Evolutionary conservation across 2,113 vertebrate species (phyloP).

Genomic region (Plestiodon gilberti): DNA sequence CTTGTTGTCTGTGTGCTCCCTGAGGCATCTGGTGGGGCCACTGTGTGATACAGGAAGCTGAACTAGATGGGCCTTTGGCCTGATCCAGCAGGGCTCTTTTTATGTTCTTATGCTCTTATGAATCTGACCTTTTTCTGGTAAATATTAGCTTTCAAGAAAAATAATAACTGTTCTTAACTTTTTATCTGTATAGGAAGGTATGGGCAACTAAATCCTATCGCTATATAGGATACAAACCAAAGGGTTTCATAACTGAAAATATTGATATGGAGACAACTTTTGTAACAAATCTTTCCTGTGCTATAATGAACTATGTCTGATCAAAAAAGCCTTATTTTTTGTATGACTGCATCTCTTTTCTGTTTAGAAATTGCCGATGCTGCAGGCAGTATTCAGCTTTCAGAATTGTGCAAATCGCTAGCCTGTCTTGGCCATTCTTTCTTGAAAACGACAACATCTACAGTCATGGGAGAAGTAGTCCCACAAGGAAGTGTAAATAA

Average conservation of each 20-base stretch:
- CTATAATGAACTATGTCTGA: constrained; percentile 17
- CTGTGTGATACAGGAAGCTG: too few species aligned
- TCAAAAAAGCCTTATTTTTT: constrained; percentile 42
- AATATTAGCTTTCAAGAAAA: constrained; percentile 59
- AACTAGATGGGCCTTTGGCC: too few species aligned
- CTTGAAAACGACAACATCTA: background rate
- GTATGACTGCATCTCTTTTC: background rate
- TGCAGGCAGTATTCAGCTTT: background rate
- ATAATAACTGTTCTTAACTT: constrained; percentile 43
- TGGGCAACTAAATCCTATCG: constrained; percentile 51
- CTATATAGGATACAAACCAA: background rate
- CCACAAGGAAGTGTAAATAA: constrained; percentile 22
- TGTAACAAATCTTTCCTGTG: constrained; percentile 7
- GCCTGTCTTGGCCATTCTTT: background rate
- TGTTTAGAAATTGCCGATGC: constrained; percentile 23
- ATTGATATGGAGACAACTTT: constrained; percentile 44
- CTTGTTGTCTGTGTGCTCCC: too few species aligned
- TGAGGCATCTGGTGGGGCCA: too few species aligned
- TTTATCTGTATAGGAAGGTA: constrained; percentile 44
- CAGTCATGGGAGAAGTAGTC: rapidly evolving
- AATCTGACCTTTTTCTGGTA: too few species aligned
- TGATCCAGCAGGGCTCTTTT: too few species aligned
- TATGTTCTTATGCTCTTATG: too few species aligned
- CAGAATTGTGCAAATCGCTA: constrained; percentile 10
- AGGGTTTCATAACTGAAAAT: constrained; percentile 51